Percentiles rank a stretch among this genome's conserved stretches.
phyloP scores from a whole-genome alignment of 1,140 invertebrate genomes.

The Phymorhynchus buccinoides region DNA sequence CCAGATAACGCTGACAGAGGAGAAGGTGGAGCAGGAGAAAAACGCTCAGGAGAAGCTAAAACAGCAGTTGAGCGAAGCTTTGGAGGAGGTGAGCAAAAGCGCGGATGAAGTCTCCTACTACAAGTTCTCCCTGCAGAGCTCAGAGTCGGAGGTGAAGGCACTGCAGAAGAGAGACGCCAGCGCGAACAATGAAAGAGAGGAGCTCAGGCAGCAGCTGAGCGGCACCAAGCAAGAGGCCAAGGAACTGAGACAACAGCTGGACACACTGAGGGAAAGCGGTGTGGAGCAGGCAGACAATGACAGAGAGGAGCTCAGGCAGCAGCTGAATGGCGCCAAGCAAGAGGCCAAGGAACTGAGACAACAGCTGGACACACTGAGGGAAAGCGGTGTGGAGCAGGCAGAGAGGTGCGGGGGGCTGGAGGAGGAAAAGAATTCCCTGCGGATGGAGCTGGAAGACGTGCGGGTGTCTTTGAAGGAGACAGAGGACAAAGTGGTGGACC shows the following conservation, averaged over 20 bases:
- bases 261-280: neutral
- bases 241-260: constrained; percentile 3
- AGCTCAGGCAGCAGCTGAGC: constrained; percentile 38
- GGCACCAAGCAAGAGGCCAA: constrained; percentile 19
- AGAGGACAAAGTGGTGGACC: neutral
- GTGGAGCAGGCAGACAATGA: constrained; percentile 43
- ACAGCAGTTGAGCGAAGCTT: constrained; percentile 33
- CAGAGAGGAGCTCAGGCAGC: constrained; percentile 33
- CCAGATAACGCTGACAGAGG: constrained; percentile 31
- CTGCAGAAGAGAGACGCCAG: constrained; percentile 38
- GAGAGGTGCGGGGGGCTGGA: neutral
- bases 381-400: neutral
- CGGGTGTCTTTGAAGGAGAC: neutral
- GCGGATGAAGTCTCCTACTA: constrained; percentile 42
- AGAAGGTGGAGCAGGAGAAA: constrained; percentile 41
- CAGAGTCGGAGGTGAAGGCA: constrained; percentile 48
- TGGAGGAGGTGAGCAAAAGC: constrained; percentile 40
- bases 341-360: neutral
- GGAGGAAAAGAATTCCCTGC: constrained; percentile 15
- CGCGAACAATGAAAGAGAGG: constrained; percentile 41
- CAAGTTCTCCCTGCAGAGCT: constrained; percentile 50
- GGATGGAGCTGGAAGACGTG: constrained; percentile 3
- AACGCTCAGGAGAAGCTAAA: constrained; percentile 34
- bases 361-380: neutral
- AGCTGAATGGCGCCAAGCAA: constrained; percentile 37